Percentiles rank a stretch among this genome's conserved stretches.
phyloP scores from a whole-genome alignment of 2,113 vertebrate species.

The Alexandromys fortis region DNA sequence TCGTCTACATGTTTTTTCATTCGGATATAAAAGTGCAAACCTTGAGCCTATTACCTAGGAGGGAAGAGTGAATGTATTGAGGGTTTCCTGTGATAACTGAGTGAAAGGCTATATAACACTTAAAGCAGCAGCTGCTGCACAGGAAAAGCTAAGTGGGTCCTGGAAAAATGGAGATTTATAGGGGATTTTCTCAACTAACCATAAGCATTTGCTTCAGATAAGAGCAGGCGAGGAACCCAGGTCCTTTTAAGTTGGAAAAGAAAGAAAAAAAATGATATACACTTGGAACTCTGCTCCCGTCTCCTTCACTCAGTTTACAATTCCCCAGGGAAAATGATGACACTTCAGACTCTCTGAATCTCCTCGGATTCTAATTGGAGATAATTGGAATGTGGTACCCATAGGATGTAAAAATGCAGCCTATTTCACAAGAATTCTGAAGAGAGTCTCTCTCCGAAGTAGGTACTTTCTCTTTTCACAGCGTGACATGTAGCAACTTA shows the following conservation, averaged over 20 bases:
- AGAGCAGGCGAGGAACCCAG: background rate
- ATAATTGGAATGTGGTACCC: conserved; percentile 44
- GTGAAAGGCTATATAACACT: background rate
- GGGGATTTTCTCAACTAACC: background rate
- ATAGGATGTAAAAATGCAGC: conserved; percentile 2
- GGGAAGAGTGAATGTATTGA: background rate
- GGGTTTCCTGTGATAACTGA: background rate
- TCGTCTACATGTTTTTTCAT: background rate
- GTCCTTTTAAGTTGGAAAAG: background rate
- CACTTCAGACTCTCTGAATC: conserved; percentile 46
- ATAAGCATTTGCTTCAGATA: background rate
- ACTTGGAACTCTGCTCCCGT: background rate
- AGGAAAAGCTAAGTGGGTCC: background rate
- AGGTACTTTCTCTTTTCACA: background rate
- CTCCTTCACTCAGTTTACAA: background rate
- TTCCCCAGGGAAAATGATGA: conserved; percentile 52
- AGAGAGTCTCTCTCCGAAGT: background rate
- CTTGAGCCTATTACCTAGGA: background rate
- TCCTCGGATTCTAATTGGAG: conserved; percentile 61
- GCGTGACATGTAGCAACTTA: background rate
- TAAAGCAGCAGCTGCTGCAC: background rate
- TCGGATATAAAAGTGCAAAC: background rate
- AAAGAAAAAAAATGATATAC: background rate
- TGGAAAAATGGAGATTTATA: background rate
- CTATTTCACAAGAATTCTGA: background rate